Percentiles rank a stretch among this genome's conserved stretches.
These are phyloP conservation scores for Didymodactylos carnosus DNA, from an alignment of 2,888 invertebrate species.

Conservation along the genomic window DNA sequence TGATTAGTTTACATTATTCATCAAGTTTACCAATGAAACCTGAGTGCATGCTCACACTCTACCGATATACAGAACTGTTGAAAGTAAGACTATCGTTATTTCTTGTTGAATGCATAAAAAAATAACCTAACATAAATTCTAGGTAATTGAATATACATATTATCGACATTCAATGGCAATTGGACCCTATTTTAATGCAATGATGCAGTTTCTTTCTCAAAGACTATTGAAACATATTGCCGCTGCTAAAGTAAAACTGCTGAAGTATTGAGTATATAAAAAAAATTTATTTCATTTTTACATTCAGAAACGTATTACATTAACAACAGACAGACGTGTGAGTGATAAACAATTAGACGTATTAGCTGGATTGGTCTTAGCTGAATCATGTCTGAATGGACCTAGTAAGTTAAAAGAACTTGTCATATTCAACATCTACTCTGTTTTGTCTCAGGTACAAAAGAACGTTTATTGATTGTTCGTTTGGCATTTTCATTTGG, in stretches of 20 bases:
- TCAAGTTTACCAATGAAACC: constrained; percentile 57
- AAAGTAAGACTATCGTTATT: constrained; percentile 36
- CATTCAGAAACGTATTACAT: constrained; percentile 29
- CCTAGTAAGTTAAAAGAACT: constrained; percentile 26
- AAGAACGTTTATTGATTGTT: not conserved
- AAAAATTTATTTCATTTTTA: not conserved
- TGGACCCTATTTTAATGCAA: constrained; percentile 51
- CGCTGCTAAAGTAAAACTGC: constrained; percentile 44
- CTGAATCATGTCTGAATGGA: constrained; percentile 36
- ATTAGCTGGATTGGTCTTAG: constrained; percentile 53
- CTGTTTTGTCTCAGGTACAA: not conserved
- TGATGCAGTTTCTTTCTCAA: constrained; percentile 57
- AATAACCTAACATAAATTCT: constrained; percentile 5
- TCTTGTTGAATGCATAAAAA: not conserved
- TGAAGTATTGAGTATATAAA: not conserved
- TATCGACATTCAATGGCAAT: constrained; percentile 49
- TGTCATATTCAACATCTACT: not conserved
- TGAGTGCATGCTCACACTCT: constrained; percentile 51
- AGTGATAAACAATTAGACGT: constrained; percentile 29
- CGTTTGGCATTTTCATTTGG: not conserved
- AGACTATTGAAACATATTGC: constrained; percentile 49
- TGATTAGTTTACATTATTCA: constrained; percentile 51
- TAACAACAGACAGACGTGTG: constrained; percentile 25
- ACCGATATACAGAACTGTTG: constrained; percentile 57
- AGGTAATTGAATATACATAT: constrained; percentile 50